Percentiles rank a stretch among this genome's conserved stretches.
Conservation (phyloP, 2,797 vertebrate genomes). For the Hyperoplus immaculatus region DNA sequence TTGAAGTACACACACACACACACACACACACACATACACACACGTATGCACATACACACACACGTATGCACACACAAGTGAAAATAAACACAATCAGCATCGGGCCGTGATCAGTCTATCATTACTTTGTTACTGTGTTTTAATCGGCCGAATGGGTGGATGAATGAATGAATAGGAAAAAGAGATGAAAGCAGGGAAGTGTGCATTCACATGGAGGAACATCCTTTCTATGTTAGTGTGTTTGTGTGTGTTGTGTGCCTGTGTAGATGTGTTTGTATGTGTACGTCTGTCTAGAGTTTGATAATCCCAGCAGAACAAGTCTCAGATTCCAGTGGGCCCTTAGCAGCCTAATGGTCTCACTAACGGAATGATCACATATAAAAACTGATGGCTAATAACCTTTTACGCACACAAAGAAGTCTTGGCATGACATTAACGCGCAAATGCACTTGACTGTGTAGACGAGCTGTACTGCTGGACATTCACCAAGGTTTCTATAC, state of each 20-base stretch:
- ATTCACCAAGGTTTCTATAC: background rate
- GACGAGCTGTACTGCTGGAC: background rate
- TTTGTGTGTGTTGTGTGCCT: constrained; percentile 26
- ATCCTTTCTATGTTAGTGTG: constrained; percentile 7
- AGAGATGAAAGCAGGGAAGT: constrained; percentile 44
- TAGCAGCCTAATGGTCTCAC: constrained; percentile 65
- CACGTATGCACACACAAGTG: constrained; percentile 13
- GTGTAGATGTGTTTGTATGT: background rate
- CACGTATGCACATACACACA: background rate
- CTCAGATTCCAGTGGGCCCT: constrained; percentile 63
- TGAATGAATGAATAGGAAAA: constrained; percentile 38
- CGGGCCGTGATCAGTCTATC: constrained; percentile 49
- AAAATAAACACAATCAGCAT: constrained; percentile 63
- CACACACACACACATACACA: background rate
- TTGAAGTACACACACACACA: constrained; percentile 25
- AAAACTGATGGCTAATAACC: constrained; percentile 54
- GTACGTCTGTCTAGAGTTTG: constrained; percentile 60
- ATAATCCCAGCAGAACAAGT: constrained; percentile 75
- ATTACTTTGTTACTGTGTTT: constrained; percentile 55
- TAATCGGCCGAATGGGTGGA: constrained; percentile 37
- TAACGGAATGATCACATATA: constrained; percentile 69
- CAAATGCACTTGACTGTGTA: constrained; percentile 13
- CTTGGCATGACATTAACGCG: constrained; percentile 21
- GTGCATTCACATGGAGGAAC: constrained; percentile 11
- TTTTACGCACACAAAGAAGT: constrained; percentile 31